Percentiles rank a stretch among this genome's conserved stretches.
These are phyloP conservation scores for Alfaro cultratus DNA, from an alignment of 2,797 vertebrate species.

Conservation along the genomic window DNA sequence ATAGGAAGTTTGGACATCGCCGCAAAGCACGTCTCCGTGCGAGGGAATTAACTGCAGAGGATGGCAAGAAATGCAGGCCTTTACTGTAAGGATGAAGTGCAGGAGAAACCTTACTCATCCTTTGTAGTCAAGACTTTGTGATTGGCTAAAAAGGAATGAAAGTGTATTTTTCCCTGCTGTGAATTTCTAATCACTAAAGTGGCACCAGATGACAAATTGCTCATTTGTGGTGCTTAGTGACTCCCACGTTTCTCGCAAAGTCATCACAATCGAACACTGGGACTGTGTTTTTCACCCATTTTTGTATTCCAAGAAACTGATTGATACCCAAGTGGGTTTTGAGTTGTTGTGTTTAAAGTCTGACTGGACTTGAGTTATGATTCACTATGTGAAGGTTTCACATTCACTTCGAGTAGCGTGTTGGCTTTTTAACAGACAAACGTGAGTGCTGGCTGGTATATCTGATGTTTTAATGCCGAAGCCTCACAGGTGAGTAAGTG, in stretches of 20 bases:
- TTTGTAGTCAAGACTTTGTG: neutral
- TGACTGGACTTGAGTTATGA: constrained; percentile 43
- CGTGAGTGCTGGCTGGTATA: neutral
- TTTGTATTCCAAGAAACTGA: constrained; percentile 45
- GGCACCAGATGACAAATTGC: constrained; percentile 14
- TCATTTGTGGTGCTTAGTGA: constrained; percentile 26
- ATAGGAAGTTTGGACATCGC: constrained; percentile 46
- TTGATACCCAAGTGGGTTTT: constrained; percentile 16
- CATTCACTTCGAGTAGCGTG: neutral
- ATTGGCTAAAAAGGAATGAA: neutral
- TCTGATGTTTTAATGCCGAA: neutral
- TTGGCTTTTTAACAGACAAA: neutral
- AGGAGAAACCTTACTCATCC: constrained; percentile 8
- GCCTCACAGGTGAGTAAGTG: constrained; percentile 23
- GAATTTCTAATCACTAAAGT: constrained; percentile 16
- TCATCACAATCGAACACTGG: constrained; percentile 6
- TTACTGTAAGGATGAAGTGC: constrained; percentile 42
- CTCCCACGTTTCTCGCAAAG: constrained; percentile 64
- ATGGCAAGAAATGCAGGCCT: constrained; percentile 25
- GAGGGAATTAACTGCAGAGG: constrained; percentile 32
- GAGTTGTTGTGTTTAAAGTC: constrained; percentile 32
- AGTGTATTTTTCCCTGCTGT: neutral
- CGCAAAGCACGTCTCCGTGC: neutral
- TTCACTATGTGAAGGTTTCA: constrained; percentile 46
- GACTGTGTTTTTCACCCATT: constrained; percentile 19